phyloP scores from a whole-genome alignment of 2,113 vertebrate species.

The Leptosomus discolor region DNA sequence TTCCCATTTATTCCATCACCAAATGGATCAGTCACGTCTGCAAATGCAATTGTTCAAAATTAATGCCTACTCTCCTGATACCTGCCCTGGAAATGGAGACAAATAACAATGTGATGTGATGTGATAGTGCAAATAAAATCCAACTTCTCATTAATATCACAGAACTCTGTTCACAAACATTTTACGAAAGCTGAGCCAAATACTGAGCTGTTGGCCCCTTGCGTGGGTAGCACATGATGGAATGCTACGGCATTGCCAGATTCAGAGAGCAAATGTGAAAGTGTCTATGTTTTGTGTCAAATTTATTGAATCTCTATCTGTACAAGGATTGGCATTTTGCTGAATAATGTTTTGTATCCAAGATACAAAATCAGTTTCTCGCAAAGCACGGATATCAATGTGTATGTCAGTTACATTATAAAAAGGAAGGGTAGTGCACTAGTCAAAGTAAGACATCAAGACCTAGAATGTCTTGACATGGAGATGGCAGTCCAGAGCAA shows the following conservation, averaged over 20 bases:
- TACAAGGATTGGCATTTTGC: neutral
- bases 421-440: neutral
- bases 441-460: neutral
- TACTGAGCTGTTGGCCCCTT: neutral
- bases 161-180: neutral
- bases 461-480: neutral
- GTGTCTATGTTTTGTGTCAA: neutral
- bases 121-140: neutral
- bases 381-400: neutral
- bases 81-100: neutral
- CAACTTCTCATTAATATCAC: neutral
- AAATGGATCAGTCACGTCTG: neutral
- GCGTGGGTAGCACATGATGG: rapidly evolving
- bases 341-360: neutral
- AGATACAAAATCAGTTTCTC: neutral
- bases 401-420: no score
- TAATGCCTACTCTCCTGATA: neutral
- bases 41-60: constrained; percentile 10
- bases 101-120: neutral
- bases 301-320: neutral
- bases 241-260: neutral
- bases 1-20: neutral
- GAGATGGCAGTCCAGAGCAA: neutral
- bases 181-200: neutral
- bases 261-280: neutral